Conservation (phyloP, 2,888 invertebrate genomes). For the Melanargia galathea region DNA sequence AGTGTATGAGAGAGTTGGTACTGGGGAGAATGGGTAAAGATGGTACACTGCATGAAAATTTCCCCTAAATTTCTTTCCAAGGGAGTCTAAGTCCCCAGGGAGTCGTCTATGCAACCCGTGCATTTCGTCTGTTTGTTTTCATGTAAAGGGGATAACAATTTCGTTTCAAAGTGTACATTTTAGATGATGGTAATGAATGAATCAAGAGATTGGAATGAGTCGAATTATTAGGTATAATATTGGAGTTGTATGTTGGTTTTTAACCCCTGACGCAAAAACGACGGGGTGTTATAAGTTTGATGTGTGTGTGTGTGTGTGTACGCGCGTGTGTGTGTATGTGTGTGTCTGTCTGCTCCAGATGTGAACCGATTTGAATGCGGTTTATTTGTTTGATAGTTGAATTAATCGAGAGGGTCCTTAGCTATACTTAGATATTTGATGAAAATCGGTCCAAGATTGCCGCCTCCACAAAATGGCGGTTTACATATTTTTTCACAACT, state of each 20-base stretch:
- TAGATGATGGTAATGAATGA: conserved; percentile 39
- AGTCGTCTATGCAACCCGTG: conserved; percentile 63
- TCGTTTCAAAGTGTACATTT: conserved; percentile 41
- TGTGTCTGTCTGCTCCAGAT: too few relatives aligned
- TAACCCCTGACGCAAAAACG: too few relatives aligned
- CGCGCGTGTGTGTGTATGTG: too few relatives aligned
- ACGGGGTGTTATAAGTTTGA: too few relatives aligned
- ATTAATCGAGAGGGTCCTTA: too few relatives aligned
- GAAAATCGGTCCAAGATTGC: too few relatives aligned
- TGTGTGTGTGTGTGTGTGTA: too few relatives aligned
- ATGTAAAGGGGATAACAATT: conserved; percentile 47
- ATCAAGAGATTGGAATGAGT: conserved; percentile 22
- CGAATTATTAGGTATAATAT: not conserved
- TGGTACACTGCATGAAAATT: conserved; percentile 54
- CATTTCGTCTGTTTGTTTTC: conserved; percentile 60
- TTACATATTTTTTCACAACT: too few relatives aligned
- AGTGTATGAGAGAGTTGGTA: conserved; percentile 20
- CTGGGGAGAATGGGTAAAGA: conserved; percentile 48
- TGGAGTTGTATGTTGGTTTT: conserved; percentile 1
- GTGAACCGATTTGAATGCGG: too few relatives aligned
- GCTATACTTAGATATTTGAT: too few relatives aligned
- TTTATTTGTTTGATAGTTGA: too few relatives aligned
- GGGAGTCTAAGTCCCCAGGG: conserved; percentile 58
- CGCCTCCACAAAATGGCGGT: too few relatives aligned
- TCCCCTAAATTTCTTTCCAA: conserved; percentile 58